Evolutionary conservation across 1,140 invertebrate species (phyloP), one percentile per base, ranked within the genome.

Genomic region (Pseudoatta argentina): DNA sequence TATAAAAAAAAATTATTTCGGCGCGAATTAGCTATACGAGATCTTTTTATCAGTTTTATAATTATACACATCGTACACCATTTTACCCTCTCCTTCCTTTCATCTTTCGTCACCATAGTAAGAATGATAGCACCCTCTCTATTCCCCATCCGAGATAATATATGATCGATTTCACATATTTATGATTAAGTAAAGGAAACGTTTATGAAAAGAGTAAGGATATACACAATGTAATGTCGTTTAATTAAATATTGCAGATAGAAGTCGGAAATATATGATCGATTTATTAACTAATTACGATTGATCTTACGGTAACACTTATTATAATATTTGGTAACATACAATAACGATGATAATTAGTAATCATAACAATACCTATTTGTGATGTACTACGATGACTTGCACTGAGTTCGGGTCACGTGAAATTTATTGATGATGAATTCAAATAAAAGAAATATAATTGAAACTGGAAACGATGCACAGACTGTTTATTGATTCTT

Each of bases 401-500:
- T 93, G 94, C 93, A 92, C 93, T 94, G 91, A 94, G 92, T 93
- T 90, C 94, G 94, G 93, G 94, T 95, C 94, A 94, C 94, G 93
- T 92, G 92, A 94, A 93, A 94, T 92, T 94, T 95, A 92, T 95
- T 95, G 93, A 95, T 93, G 94, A 94, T 95, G 93, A 95, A 95
- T 94, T 95, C 91, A 94, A 95, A 95, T 95, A 95, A 95, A 95
- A 95, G 92, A 93, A 95, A 95, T 95, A 93, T 94, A 94, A 95
- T 94, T 95, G 89, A 95, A 94, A 95, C 91, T 94, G 92, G 94
- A 92, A 95, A 93, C 91, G 92, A 93, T 89, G 91, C 93, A 92
- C 91, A 94, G 93, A 95, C 91, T 95, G 92, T 94, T 95, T 94
- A 94, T 95, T 95, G 92, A 91, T 88, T 92, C 85, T 86, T 86